phyloP scores from a whole-genome alignment of 2,797 vertebrate species.

The Cossypha niveicapilla region DNA sequence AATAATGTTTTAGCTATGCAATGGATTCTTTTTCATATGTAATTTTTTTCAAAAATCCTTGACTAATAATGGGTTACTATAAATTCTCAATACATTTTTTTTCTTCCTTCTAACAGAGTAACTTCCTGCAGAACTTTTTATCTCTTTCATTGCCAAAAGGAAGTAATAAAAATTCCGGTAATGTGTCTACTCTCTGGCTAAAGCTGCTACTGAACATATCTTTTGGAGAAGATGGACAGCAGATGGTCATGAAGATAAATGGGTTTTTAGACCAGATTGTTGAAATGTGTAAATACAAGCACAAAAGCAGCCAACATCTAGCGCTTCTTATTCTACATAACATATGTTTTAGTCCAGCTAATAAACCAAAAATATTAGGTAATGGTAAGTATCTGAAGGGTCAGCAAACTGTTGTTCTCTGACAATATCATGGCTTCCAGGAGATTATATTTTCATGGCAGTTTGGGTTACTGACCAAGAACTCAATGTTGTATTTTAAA shows the following conservation, averaged over 20 bases:
- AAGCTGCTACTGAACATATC: conserved; percentile 88
- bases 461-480: not conserved
- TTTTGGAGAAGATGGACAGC: conserved; percentile 87
- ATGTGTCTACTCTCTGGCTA: conserved; percentile 81
- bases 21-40: not conserved
- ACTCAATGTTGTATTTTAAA: not conserved
- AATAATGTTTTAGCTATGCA: not conserved
- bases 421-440: not conserved
- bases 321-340: conserved; percentile 90
- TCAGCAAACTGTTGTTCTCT: not conserved
- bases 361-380: conserved; percentile 87
- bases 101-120: conserved; percentile 78
- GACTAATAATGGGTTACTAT: not conserved
- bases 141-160: conserved; percentile 81
- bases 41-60: not conserved
- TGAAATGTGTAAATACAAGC: conserved; percentile 81
- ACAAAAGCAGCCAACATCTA: conserved; percentile 56
- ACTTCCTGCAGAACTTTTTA: conserved; percentile 91
- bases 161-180: conserved; percentile 64
- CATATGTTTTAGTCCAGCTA: conserved; percentile 87
- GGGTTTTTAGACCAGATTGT: conserved; percentile 86
- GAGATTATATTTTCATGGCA: not conserved
- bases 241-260: conserved; percentile 85
- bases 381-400: conserved; percentile 78
- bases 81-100: not conserved